Evolutionary conservation across 2,888 invertebrate species (phyloP), one percentile per base, ranked within the genome.

Genomic region (Macaria liturata): DNA sequence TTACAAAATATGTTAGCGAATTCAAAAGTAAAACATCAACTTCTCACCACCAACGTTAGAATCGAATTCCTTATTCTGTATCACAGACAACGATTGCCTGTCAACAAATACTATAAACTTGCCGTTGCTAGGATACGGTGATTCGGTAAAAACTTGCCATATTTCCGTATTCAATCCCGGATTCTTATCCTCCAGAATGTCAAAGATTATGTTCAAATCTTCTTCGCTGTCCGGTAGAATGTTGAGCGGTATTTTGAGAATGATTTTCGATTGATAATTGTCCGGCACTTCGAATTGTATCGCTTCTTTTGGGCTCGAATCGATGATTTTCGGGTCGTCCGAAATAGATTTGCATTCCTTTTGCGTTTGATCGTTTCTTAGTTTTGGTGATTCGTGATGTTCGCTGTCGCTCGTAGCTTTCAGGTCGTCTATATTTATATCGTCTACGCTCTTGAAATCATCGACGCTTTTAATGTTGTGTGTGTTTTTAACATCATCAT

Each of bases 181-280:
- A 42, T 90, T 91, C 47, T 86, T 86, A 47, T 90, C 86, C 71
- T 89, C 86, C 0, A 91, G 65, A 1, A 90, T 58, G 63, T 88
- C 86, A 20, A 91, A 83, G 1, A 91, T 80, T 0, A 89, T 79
- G 32, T 79, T 83, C 50, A 91, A 67, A 52, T 88, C 88, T 0
- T 89, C 84, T 42, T 80, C 80, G n/a, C 75, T 78, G 0, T 88
- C 84, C 0, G 87, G 87, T 0, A 88, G 58, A 43, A 90, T 83
- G 4, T 72, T 75, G 0, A 69, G 8, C 0, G 90, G 90, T 6
- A 89, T 76, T 64, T 81, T 87, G 3, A 90, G 57, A 7, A 80
- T 72, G 1, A 89, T 71, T 66, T 81, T 87, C 4, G 75, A 76
- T 47, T 78, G 77, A 0, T 74, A 67, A 9, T 70, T 66, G 3